A percentile compares a stretch with the other conserved stretches of the same genome.
These are phyloP conservation scores for Leptinotarsa lineolata DNA, from an alignment of 1,140 invertebrate genomes.

Conservation along the genomic window DNA sequence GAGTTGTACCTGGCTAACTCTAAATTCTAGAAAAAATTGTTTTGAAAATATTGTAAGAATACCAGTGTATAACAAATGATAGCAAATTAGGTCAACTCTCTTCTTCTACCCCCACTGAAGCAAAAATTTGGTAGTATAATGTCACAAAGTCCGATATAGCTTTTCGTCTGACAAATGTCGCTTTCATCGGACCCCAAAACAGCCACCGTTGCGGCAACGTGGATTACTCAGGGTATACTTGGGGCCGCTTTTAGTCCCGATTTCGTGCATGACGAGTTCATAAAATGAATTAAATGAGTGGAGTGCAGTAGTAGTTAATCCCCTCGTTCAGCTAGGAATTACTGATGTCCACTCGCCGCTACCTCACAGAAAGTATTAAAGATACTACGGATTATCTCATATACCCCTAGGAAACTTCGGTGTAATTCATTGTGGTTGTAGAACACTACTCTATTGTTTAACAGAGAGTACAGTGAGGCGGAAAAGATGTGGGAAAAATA, in stretches of 20 bases:
- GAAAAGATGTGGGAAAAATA: no score
- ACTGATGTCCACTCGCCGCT: neutral
- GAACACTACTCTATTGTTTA: no score
- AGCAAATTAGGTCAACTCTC: no score
- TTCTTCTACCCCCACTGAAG: no score
- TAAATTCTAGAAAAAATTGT: no score
- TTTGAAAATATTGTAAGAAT: no score
- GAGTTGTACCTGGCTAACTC: no score
- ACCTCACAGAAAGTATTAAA: neutral
- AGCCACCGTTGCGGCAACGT: constrained; percentile 39
- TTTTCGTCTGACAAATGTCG: constrained; percentile 44
- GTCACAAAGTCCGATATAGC: neutral
- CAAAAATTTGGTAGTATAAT: neutral
- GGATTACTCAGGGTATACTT: constrained; percentile 44
- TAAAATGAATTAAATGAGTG: constrained; percentile 44
- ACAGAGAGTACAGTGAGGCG: no score
- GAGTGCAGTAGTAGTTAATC: constrained; percentile 13
- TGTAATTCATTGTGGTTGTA: no score
- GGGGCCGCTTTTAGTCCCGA: constrained; percentile 36
- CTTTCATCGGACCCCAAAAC: constrained; percentile 40
- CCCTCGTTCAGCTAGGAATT: neutral
- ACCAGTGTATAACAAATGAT: no score
- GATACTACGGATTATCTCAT: neutral
- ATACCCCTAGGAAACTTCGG: no score
- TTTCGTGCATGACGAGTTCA: constrained; percentile 49